Evolutionary conservation across 2,888 invertebrate species (phyloP).

Genomic region (Nesidiocoris tenuis): DNA sequence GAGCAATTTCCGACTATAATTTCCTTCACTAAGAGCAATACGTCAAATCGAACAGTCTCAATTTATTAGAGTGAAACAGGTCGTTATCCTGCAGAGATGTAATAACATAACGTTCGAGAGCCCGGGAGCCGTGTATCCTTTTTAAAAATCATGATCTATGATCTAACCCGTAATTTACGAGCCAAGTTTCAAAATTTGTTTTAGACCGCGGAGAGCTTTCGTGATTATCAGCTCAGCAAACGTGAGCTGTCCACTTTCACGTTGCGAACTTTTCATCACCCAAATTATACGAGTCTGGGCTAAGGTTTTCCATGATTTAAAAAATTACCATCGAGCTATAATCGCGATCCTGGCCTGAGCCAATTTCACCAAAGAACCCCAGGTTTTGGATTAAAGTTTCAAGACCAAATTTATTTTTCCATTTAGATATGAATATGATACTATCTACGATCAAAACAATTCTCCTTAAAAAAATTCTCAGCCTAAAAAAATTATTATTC

Average conservation of each 20-base stretch:
- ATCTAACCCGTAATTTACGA: slow-evolving; percentile 15
- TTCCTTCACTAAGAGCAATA: background rate
- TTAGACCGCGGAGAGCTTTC: slow-evolving; percentile 15
- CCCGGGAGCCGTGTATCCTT: slow-evolving; percentile 11
- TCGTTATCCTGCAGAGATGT: slow-evolving; percentile 19
- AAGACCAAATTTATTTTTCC: no score
- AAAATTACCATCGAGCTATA: no score
- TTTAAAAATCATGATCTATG: slow-evolving; percentile 18
- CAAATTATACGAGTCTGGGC: no score
- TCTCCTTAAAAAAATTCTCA: no score
- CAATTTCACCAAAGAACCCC: no score
- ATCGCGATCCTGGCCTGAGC: no score
- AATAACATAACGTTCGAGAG: slow-evolving; percentile 16
- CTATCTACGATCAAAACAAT: no score
- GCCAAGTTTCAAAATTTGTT: slow-evolving; percentile 14
- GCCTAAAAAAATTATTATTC: no score
- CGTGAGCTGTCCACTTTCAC: background rate
- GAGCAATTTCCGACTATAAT: background rate
- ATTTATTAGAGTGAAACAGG: slow-evolving; percentile 24
- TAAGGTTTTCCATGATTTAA: no score
- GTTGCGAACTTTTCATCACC: background rate
- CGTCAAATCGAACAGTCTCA: slow-evolving; percentile 10
- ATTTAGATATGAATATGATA: no score
- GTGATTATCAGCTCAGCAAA: background rate
- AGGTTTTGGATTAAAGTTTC: no score